Conservation (phyloP, 2,888 invertebrate species). For the Cerastis rubricosa region DNA sequence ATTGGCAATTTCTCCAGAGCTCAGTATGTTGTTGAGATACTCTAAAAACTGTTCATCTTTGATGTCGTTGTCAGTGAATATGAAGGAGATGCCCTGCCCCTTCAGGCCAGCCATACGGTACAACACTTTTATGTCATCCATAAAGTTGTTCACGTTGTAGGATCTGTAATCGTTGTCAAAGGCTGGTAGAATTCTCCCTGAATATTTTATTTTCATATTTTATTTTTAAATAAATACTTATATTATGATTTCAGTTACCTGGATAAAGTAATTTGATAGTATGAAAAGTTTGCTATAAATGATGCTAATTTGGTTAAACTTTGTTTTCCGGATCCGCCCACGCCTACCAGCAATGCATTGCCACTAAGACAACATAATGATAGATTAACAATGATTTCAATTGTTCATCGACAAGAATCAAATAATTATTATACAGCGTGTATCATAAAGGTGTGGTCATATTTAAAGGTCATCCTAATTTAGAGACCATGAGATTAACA, state of each 20-base stretch:
- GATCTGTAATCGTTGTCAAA: slow-evolving; percentile 83
- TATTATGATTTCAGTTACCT: slow-evolving; percentile 86
- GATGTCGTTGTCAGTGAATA: slow-evolving; percentile 98
- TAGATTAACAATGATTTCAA: neutral
- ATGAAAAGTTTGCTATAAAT: slow-evolving; percentile 95
- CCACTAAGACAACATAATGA: slow-evolving; percentile 86
- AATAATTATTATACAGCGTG: neutral
- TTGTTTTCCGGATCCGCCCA: slow-evolving; percentile 98
- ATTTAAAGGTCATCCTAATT: neutral
- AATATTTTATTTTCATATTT: neutral
- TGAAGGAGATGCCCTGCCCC: slow-evolving; percentile 95
- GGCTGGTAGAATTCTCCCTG: too few species aligned
- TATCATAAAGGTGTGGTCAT: neutral
- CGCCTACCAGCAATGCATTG: slow-evolving; percentile 96
- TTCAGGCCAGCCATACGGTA: slow-evolving; percentile 95
- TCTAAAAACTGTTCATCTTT: slow-evolving; percentile 97
- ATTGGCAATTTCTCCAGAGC: slow-evolving; percentile 97
- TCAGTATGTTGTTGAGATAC: slow-evolving; percentile 96
- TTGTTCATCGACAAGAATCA: neutral
- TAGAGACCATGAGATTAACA: neutral
- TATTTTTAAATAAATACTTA: slow-evolving; percentile 8
- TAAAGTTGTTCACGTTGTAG: slow-evolving; percentile 95
- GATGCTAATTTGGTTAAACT: slow-evolving; percentile 96
- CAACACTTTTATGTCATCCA: slow-evolving; percentile 96
- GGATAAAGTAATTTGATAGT: slow-evolving; percentile 96